Base-by-base conservation (phyloP, 2,113 vertebrate genomes). In the Casuarius casuarius region DNA sequence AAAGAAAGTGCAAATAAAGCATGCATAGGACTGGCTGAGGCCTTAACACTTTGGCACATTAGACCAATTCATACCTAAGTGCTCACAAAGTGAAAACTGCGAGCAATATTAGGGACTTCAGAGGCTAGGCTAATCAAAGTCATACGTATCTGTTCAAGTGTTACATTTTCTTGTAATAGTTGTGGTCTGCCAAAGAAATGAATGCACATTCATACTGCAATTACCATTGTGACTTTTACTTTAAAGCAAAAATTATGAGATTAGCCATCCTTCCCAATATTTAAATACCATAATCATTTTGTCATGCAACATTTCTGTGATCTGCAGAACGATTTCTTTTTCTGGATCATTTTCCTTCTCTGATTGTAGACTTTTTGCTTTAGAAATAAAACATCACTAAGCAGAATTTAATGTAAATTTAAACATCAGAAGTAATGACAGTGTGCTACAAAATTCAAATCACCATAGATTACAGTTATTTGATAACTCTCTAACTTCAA, bases 251-350 rank as follows among this genome's bases (percentile, higher is more conserved):
- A 97, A 94, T 84, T 89, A 95, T 23, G 16, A 97, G 91, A 90
- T 84, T 94, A 92, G 73, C 92, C 62, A 81, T 94, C 97, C 92
- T 90, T 91, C 76, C 71, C 87, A 97, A 85, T 84, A 94, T 92
- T 95, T 95, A 92, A 80, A 93, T 85, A 88, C 78, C 17, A 21
- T 92, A 95, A 95, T 95, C 38, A 94, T 95, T 96, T 72, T 94
- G 92, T 95, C 96, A 96, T 46, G 73, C 93, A 97, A 95, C 87
- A 94, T 75, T 97, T 94, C 91, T 68, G 62, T 0, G 3, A 86
- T 92, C 84, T 97, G 83, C 85, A 83, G 86, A 97, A 95, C 68
- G 58, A 94, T 89, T 96, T 92, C 90, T 93, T 97, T 94, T 86
- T 63, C 81, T 96, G 78, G 54, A 84, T 96, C 59, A 74, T 93